A percentile compares a stretch with the other conserved stretches of the same genome.
Conservation (phyloP, 2,888 invertebrate genomes). For the Cantharis nigra region DNA sequence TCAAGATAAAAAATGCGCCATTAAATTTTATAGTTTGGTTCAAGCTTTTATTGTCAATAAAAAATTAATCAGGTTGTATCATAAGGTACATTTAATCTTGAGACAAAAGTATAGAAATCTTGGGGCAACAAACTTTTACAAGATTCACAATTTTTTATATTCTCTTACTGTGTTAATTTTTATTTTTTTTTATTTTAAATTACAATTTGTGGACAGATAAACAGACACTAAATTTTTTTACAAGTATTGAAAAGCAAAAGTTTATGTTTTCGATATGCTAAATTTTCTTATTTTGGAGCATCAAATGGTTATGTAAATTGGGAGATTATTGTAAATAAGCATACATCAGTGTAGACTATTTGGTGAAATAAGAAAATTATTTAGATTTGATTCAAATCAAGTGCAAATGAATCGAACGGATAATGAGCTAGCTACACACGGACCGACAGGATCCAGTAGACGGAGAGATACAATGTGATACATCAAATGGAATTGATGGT, state of each 20-base stretch:
- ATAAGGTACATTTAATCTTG: background rate
- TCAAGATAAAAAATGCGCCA: conserved; percentile 16
- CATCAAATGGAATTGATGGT: no score
- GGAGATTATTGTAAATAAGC: background rate
- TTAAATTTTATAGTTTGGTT: conserved; percentile 19
- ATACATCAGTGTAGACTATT: background rate
- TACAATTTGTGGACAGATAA: background rate
- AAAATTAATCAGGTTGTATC: conserved; percentile 7
- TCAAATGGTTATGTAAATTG: background rate
- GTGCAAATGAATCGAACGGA: background rate
- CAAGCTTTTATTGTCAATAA: conserved; percentile 20
- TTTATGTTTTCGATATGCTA: background rate
- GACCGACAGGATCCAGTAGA: no score
- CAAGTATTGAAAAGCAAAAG: background rate
- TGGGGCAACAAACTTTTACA: background rate
- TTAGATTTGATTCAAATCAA: background rate
- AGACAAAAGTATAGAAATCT: background rate
- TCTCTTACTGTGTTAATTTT: background rate
- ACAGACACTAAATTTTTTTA: background rate
- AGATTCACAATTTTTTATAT: background rate
- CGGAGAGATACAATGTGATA: no score
- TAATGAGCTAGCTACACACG: background rate
- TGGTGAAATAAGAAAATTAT: background rate
- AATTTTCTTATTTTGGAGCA: background rate
- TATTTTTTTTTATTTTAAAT: no score